Evolutionary conservation across 1,140 invertebrate species (phyloP), one percentile per base, ranked within the genome.

Genomic region (Batillaria attramentaria): DNA sequence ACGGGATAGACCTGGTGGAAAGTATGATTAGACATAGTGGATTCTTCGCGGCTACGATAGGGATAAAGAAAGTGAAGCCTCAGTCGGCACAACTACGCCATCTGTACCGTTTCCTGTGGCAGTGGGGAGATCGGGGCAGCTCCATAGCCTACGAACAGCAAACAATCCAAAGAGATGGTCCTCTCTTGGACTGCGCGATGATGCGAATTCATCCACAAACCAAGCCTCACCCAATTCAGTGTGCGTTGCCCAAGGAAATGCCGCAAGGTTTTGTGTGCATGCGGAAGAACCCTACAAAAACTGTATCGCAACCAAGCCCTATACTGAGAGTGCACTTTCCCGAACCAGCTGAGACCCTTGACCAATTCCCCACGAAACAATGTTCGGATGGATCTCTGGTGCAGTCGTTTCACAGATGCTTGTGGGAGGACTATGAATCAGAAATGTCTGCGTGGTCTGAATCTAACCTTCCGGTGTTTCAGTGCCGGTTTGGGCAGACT

Each of bases 241-340:
- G 72, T 35, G 8, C 5, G 2, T 16, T 3, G 35, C 8, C 35
- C 10, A 28, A 46, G 54, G 10, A 20, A 18, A 31, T 16, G 5
- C 54, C 57, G 3, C 35, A 75, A 0, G 72, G 72, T 4, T 42
- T 54, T 20, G 31, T 73, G 8, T 73, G 72, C 43, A 73, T 73
- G 72, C 8, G 35, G 46, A 33, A 41, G 4, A 73, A 73, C 50
- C 31, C 69, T 16, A 20, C 16, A 20, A 31, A n/a, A 20, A 18
- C 3, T 5, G 31, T 28, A 33, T 31, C 42, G 13, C 28, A 16
- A 8, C 0, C 4, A 1, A 24, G 8, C 5, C 2, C 24, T n/a
- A n/a, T n/a, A 16, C 4, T 3, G 13, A 10, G 24, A 6, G 57
- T 24, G 24, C 24, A 6, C 57, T 60, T 60, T 31, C 57, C 57